Conservation (phyloP, 30 jellyfish, hydroid and myxozoan species). For the Pseudorhiza aurosa region DNA sequence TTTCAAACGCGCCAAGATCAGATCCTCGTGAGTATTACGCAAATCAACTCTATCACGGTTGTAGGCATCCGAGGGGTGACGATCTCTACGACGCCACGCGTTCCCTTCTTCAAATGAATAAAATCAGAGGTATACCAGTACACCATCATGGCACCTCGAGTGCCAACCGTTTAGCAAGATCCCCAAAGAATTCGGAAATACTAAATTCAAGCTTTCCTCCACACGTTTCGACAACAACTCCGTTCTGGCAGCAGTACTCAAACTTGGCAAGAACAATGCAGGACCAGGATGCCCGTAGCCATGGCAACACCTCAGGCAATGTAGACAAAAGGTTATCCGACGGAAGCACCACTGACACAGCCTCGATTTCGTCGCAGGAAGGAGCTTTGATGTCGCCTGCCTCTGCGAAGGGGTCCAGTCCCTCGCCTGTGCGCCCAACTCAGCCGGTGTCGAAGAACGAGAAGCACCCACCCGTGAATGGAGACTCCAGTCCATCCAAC, state of each 20-base stretch:
- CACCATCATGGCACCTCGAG: neutral
- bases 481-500: neutral
- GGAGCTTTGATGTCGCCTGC: constrained; percentile 15
- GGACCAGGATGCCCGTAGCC: neutral
- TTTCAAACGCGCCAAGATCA: neutral
- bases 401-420: constrained; percentile 10
- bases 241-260: constrained; percentile 73
- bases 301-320: neutral
- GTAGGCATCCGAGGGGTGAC: neutral
- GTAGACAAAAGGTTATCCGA: constrained; percentile 27
- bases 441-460: constrained; percentile 16
- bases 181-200: constrained; percentile 27
- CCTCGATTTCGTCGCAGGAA: constrained; percentile 64
- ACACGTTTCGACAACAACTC: constrained; percentile 56
- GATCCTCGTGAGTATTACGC: constrained; percentile 13
- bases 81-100: constrained; percentile 56
- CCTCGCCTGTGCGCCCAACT: constrained; percentile 21
- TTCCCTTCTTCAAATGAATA: constrained; percentile 27
- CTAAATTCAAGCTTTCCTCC: constrained; percentile 58
- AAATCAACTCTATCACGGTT: neutral
- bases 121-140: neutral
- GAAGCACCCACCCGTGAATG: neutral
- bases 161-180: neutral
- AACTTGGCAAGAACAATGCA: constrained; percentile 48
- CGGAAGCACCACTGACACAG: constrained; percentile 56